Conservation (phyloP, 2,888 invertebrate genomes). For the Hermaeophaga mercurialis region DNA sequence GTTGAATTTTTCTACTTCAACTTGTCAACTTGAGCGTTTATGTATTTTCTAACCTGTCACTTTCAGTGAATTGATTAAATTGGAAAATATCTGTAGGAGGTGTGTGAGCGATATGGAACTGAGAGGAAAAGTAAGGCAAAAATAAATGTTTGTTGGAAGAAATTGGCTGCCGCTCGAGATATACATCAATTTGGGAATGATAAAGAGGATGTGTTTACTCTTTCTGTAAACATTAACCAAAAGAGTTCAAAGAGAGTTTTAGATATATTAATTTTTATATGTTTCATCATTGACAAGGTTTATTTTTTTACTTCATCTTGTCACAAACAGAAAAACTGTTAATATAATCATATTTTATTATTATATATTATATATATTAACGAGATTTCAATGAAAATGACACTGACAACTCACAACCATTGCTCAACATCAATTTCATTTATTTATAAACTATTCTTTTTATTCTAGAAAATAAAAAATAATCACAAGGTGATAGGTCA, state of each 20-base stretch:
- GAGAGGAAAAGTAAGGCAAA: slow-evolving; percentile 1
- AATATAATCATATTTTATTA: too few species aligned
- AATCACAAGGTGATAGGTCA: too few species aligned
- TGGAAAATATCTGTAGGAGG: slow-evolving; percentile 1
- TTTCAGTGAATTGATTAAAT: slow-evolving; percentile 10
- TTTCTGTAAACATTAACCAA: neutral
- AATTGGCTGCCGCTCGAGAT: slow-evolving; percentile 12
- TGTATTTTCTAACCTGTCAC: slow-evolving; percentile 2
- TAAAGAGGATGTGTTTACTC: neutral
- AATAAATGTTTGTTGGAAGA: slow-evolving; percentile 12
- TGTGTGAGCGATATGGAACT: neutral
- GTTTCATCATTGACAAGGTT: too few species aligned
- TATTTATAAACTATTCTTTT: too few species aligned
- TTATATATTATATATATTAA: too few species aligned
- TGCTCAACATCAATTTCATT: too few species aligned
- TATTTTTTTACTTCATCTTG: too few species aligned
- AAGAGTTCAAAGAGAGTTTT: neutral
- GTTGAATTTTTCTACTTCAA: neutral
- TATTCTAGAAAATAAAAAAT: too few species aligned
- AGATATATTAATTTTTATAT: too few species aligned
- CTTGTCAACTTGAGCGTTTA: neutral
- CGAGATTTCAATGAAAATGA: too few species aligned
- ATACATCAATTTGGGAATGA: slow-evolving; percentile 2
- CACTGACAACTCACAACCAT: too few species aligned
- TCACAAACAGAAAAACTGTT: too few species aligned